These are phyloP conservation scores for Danio kyathit DNA, from an alignment of 2,797 vertebrate species.

Conservation along the genomic window DNA sequence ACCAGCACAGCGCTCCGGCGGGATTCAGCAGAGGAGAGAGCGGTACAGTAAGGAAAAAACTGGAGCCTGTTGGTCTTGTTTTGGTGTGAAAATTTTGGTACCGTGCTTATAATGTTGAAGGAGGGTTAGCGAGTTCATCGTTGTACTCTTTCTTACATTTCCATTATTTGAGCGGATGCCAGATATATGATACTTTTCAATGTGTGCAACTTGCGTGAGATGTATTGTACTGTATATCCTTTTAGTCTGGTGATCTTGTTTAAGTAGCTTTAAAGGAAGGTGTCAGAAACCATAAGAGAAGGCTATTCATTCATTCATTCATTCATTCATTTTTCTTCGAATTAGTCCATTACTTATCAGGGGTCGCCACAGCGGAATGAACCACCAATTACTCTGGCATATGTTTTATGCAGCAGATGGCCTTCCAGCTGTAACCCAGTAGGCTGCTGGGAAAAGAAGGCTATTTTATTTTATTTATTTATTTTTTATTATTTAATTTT, in stretches of 20 bases:
- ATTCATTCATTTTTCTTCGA: too few relatives aligned
- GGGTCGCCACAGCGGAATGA: too few relatives aligned
- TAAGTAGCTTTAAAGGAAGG: neutral
- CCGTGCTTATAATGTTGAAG: neutral
- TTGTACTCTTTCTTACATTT: neutral
- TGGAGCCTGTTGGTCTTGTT: neutral
- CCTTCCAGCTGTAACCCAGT: too few relatives aligned
- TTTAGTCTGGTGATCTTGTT: neutral
- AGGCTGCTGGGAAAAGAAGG: too few relatives aligned
- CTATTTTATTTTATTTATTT: too few relatives aligned
- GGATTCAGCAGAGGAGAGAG: constrained; percentile 53
- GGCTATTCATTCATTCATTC: neutral
- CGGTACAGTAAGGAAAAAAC: constrained; percentile 6
- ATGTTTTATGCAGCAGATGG: too few relatives aligned
- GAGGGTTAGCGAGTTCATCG: neutral
- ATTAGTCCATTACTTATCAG: too few relatives aligned
- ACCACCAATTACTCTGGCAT: too few relatives aligned
- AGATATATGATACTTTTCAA: neutral
- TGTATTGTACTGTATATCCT: neutral
- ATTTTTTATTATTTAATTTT: too few relatives aligned
- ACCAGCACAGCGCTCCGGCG: constrained; percentile 68
- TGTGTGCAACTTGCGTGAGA: neutral
- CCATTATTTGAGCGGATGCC: neutral
- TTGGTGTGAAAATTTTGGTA: neutral
- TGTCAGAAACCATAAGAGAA: neutral